Evolutionary conservation across 2,797 vertebrate species (phyloP).

Genomic region (Garrulus glandarius): DNA sequence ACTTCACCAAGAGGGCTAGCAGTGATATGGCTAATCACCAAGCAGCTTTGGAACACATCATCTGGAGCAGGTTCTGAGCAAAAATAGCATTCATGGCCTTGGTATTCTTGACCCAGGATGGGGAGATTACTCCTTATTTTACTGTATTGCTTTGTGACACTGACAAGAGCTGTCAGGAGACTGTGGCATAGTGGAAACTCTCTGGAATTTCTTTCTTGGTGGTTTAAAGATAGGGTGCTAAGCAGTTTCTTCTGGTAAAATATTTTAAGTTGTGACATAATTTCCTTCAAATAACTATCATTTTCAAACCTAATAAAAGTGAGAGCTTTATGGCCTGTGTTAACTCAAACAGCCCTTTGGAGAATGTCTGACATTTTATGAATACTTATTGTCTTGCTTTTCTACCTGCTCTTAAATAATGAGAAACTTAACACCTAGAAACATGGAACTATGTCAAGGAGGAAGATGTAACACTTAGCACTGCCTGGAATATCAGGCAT

Average conservation of each 20-base stretch:
- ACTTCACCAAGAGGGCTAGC: too few relatives aligned
- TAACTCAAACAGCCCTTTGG: constrained; percentile 14
- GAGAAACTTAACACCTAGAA: constrained; percentile 4
- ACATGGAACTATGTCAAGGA: neutral
- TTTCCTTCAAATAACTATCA: constrained; percentile 47
- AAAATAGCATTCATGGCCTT: neutral
- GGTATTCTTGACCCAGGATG: neutral
- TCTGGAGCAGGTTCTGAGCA: neutral
- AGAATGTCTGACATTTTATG: constrained; percentile 32
- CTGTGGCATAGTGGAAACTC: neutral
- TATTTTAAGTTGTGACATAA: constrained; percentile 51
- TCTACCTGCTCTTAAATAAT: constrained; percentile 20
- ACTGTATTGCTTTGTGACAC: neutral
- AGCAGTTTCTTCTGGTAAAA: constrained; percentile 52
- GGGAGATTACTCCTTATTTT: neutral
- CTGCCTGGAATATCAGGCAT: neutral
- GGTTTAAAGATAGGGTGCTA: neutral
- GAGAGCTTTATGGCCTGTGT: neutral
- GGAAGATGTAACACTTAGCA: neutral
- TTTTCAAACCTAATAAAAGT: constrained; percentile 35
- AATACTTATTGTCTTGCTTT: constrained; percentile 29
- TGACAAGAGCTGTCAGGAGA: neutral
- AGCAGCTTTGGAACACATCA: neutral
- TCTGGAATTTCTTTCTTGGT: neutral
- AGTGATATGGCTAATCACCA: neutral